Evolutionary conservation across 1,140 invertebrate genomes (phyloP).

Genomic region (Batillaria attramentaria): DNA sequence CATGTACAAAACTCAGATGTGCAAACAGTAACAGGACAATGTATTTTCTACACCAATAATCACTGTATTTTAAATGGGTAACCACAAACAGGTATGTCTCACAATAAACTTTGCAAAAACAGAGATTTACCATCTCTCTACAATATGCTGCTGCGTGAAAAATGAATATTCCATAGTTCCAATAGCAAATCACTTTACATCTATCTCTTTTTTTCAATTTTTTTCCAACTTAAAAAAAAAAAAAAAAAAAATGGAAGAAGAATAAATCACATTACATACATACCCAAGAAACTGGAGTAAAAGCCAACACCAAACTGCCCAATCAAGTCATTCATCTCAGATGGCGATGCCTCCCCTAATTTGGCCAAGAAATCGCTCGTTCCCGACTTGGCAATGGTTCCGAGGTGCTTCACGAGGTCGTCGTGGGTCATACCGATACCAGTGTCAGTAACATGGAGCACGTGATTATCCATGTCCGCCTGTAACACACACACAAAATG

Average conservation of each 20-base stretch:
- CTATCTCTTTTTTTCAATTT: not conserved
- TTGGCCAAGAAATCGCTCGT: slow-evolving; percentile 98
- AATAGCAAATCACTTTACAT: too few relatives aligned
- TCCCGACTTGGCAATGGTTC: slow-evolving; percentile 99
- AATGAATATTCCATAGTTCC: too few relatives aligned
- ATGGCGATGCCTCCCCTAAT: slow-evolving; percentile 81
- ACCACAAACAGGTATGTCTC: too few relatives aligned
- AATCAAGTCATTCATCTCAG: slow-evolving; percentile 73
- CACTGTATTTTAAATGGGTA: too few relatives aligned
- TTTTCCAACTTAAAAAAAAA: not conserved
- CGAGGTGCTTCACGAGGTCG: slow-evolving; percentile 96
- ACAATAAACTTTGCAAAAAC: too few relatives aligned
- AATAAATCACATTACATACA: not conserved
- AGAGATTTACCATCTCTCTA: too few relatives aligned
- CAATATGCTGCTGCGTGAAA: too few relatives aligned
- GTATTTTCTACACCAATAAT: too few relatives aligned
- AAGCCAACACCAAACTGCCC: slow-evolving; percentile 97
- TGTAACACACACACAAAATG: slow-evolving; percentile 48
- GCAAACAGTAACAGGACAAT: too few relatives aligned
- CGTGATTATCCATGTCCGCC: slow-evolving; percentile 95
- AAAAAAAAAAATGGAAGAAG: not conserved
- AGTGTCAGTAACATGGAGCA: slow-evolving; percentile 95
- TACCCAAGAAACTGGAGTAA: slow-evolving; percentile 93
- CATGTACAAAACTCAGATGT: too few relatives aligned
- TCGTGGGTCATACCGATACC: slow-evolving; percentile 98